Conservation (phyloP, 2,888 invertebrate species). For the Shargacucullia verbasci region DNA sequence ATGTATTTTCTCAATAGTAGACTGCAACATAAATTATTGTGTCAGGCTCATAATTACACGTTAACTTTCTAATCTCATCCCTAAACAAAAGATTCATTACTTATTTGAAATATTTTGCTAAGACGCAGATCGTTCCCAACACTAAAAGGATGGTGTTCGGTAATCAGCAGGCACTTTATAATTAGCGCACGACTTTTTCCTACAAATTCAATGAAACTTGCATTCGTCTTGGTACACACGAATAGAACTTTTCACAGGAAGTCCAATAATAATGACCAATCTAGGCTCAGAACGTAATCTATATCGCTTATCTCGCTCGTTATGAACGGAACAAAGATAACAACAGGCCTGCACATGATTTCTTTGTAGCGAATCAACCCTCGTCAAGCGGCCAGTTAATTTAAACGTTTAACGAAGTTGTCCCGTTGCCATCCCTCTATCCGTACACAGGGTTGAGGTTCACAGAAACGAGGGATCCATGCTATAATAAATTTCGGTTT, state of each 20-base stretch:
- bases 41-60: too few relatives aligned
- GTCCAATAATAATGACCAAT: neutral
- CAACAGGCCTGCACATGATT: constrained; percentile 5
- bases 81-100: too few relatives aligned
- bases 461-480: constrained; percentile 22
- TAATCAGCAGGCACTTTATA: constrained; percentile 23
- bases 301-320: neutral
- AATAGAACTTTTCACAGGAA: too few relatives aligned
- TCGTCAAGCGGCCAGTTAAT: constrained; percentile 14
- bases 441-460: constrained; percentile 18
- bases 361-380: constrained; percentile 19
- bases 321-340: constrained; percentile 10
- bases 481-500: constrained; percentile 27
- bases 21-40: too few relatives aligned
- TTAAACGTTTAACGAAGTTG: constrained; percentile 11
- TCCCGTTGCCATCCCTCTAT: constrained; percentile 7
- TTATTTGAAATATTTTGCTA: too few relatives aligned
- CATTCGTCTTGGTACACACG: too few relatives aligned
- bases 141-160: constrained; percentile 14
- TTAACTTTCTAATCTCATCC: too few relatives aligned
- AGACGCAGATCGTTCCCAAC: constrained; percentile 22
- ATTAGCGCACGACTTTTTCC: constrained; percentile 28
- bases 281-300: neutral
- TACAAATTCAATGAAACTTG: constrained; percentile 18
- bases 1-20: too few relatives aligned